Evolutionary conservation across 1,140 invertebrate genomes (phyloP), one percentile per base, ranked within the genome.

Genomic region (Drosophila chauvacae): DNA sequence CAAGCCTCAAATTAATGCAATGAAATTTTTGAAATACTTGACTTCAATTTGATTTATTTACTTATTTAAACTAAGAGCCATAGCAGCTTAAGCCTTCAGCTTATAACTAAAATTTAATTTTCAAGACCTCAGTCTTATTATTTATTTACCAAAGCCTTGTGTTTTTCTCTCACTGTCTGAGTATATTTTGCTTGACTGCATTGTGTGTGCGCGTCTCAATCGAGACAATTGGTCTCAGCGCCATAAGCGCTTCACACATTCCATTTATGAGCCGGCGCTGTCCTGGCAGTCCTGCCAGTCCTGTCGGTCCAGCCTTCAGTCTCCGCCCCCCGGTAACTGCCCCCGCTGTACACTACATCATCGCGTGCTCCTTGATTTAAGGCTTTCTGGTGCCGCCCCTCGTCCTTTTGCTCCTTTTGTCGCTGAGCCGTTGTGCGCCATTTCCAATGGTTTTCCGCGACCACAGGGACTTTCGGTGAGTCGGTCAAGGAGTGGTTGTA

Each of bases 191-290:
- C 51, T 23, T 62, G 35, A 23, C 28, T 56, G 61, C 51, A 57
- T 60, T 65, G 62, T 42, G 41, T 80, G 71, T 71, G 64, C 62
- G 50, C 33, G 33, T 63, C 80, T 83, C 80, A 79, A 83, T 83
- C 80, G 81, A 83, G 80, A 83, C 80, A 83, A 83, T 83, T 83
- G 80, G 70, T 79, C 75, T 83, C 70, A 83, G 64, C 76, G 80
- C 80, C 80, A 68, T 66, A 66, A 79, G 80, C 80, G 71, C 65
- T 83, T 83, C 80, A 83, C 80, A 83, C 80, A 83, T 83, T 79
- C 75, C 80, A 83, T 83, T 83, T 83, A 83, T 83, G 80, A 75
- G 70, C 75, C 64, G 53, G 5, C 35, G 5, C 0, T 39, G 53
- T 55, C 53, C 51, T 39, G 18, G 30, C 33, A 30, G 30, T 30